Conservation (phyloP, 2,888 invertebrate species). For the Apoda limacodes region DNA sequence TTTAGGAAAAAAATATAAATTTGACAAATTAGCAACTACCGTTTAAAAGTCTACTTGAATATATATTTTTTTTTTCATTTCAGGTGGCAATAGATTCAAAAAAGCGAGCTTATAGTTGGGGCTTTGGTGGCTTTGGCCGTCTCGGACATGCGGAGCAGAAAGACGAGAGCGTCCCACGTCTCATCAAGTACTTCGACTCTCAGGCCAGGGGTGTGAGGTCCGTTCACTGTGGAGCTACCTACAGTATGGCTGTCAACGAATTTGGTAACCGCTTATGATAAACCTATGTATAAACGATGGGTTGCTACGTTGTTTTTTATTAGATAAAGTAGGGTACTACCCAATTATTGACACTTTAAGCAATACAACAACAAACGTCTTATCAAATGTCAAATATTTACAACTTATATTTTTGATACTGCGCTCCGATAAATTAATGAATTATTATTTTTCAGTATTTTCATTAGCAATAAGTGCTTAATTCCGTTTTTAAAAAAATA, state of each 20-base stretch:
- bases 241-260: conserved; percentile 87
- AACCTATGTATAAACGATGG: too few species aligned
- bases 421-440: too few species aligned
- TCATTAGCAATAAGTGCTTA: too few species aligned
- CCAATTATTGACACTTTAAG: neutral
- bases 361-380: neutral
- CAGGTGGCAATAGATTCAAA: conserved; percentile 88
- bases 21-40: too few species aligned
- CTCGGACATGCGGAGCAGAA: conserved; percentile 93
- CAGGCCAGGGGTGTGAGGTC: conserved; percentile 85
- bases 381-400: neutral
- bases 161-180: conserved; percentile 88
- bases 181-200: conserved; percentile 90
- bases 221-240: conserved; percentile 87
- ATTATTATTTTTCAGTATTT: too few species aligned
- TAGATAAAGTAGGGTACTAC: too few species aligned
- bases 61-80: too few species aligned
- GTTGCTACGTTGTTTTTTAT: too few species aligned
- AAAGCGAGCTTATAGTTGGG: conserved; percentile 93
- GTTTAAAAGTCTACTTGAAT: too few species aligned
- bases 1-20: too few species aligned
- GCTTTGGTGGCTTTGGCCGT: conserved; percentile 94
- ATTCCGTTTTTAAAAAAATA: too few species aligned
- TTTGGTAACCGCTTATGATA: conserved; percentile 53
- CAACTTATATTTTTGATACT: too few species aligned